Base-by-base conservation (phyloP, 1,140 invertebrate species). In the Brachionus rotundiformis region DNA sequence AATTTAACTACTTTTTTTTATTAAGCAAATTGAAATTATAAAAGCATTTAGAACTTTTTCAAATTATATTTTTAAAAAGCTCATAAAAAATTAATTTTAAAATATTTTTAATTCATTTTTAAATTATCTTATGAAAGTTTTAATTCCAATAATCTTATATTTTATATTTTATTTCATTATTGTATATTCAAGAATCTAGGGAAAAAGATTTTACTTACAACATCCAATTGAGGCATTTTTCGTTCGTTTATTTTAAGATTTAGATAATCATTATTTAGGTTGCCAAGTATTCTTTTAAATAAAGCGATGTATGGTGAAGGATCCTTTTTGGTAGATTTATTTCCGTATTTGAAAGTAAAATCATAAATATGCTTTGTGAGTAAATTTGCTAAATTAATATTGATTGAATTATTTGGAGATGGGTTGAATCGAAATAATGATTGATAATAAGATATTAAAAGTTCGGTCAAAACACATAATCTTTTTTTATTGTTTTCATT, bases 381-480 rank as follows among this genome's bases (percentile, higher is more conserved):
- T 59, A 79, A 25, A 79, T 79, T 79, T 1, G 54, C 47, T 11
- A 79, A 33, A 23, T 79, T 29, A 3, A 5, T 54, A 33, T 79
- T 47, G 39, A 73, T 73, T 25, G 19, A 44, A 27, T 23, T 31
- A 25, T 73, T 73, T 44, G 68, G 27, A 16, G 68, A 10, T 16
- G 31, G 13, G 27, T 29, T 59, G n/a, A 54, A 59, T 39, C 54
- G n/a, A 16, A 79, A 54, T n/a, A 41, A 31, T 33, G 47, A 63
- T 3, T 59, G 76, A 79, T 79, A 63, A 16, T 59, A 79, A 33
- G 13, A 39, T 19, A 79, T 59, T 29, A 92, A 92, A 23, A 91
- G 86, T 82, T 94, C 91, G 0, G 91, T 90, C 61, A 95, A 85
- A 84, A 93, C 91, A 84, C 92, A 94, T 3, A 95, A 87, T 84